These are phyloP conservation scores for Rhinogobius similis DNA, from an alignment of 2,113 vertebrate genomes.

Conservation along the genomic window DNA sequence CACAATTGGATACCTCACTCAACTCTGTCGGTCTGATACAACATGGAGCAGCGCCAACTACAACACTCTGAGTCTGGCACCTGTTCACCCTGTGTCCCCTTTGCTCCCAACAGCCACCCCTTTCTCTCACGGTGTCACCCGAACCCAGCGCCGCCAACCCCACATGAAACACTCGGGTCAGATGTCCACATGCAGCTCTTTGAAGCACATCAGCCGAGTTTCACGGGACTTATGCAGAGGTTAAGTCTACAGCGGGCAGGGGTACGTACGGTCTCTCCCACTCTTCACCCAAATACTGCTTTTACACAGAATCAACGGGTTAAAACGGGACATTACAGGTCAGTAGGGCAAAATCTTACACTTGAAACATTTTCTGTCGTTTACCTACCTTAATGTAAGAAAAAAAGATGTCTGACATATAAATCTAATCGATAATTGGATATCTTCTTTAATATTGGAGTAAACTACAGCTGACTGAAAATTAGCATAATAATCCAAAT, in stretches of 20 bases:
- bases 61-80: background rate
- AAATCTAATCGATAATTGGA: too few relatives aligned
- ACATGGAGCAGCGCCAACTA: background rate
- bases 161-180: constrained; percentile 3
- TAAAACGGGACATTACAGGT: too few relatives aligned
- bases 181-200: background rate
- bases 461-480: too few relatives aligned
- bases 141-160: background rate
- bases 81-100: background rate
- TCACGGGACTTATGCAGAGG: background rate
- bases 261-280: background rate
- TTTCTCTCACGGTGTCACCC: constrained; percentile 3
- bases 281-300: background rate
- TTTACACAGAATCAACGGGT: background rate
- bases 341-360: too few relatives aligned
- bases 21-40: background rate
- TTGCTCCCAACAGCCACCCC: background rate
- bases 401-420: too few relatives aligned
- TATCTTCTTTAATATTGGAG: too few relatives aligned
- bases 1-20: background rate
- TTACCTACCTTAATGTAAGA: too few relatives aligned
- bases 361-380: too few relatives aligned
- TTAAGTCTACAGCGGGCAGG: background rate
- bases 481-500: too few relatives aligned
- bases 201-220: background rate